phyloP scores from a whole-genome alignment of 37 sponge, comb jelly and placozoan species.

The Tethya wilhelma region DNA sequence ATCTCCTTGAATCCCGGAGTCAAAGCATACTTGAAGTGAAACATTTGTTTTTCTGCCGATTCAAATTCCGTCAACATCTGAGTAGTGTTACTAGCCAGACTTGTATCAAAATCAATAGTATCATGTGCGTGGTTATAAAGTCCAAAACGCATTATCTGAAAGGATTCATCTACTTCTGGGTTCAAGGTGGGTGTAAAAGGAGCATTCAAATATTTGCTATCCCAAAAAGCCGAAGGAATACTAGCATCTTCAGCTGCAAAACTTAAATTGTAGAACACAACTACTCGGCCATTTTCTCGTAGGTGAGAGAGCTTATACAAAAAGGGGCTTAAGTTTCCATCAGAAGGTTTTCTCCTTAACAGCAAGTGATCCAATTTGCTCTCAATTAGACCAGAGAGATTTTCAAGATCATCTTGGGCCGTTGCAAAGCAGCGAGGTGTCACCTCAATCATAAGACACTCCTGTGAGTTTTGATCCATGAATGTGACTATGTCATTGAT shows the following conservation, averaged over 20 bases:
- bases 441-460: constrained; percentile 14
- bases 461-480: not conserved
- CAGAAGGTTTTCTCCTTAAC: constrained; percentile 11
- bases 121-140: not conserved
- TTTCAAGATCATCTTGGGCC: not conserved
- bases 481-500: not conserved
- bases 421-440: too few species aligned
- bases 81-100: too few species aligned
- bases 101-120: too few species aligned
- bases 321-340: not conserved
- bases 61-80: too few species aligned
- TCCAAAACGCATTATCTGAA: not conserved
- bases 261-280: constrained; percentile 3
- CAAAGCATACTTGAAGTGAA: constrained; percentile 32
- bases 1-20: constrained; percentile 7
- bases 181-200: constrained; percentile 6
- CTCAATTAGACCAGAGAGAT: constrained; percentile 2
- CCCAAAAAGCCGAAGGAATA: not conserved
- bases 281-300: not conserved
- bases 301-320: constrained; percentile 5
- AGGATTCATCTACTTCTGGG: not conserved
- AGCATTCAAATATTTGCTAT: constrained; percentile 18
- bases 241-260: too few species aligned
- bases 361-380: constrained; percentile 7
- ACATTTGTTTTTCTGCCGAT: not conserved